Conservation (phyloP, 1,140 invertebrate species). For the Zaprionus capensis region DNA sequence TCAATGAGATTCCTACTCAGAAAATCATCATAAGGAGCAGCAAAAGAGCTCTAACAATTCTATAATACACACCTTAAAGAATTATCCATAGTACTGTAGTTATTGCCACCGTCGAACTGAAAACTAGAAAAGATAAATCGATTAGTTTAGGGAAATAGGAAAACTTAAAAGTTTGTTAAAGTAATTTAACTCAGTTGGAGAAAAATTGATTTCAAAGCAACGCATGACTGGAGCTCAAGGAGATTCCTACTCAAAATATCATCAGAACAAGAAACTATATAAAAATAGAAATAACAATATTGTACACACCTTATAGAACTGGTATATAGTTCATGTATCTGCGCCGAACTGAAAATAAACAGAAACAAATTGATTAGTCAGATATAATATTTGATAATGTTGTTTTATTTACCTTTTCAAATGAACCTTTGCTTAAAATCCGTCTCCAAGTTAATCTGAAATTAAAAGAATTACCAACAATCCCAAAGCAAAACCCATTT, state of each 20-base stretch:
- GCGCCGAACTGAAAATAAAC: background rate
- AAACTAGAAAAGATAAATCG: conserved; percentile 21
- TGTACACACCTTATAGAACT: conserved; percentile 42
- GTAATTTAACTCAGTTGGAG: conserved; percentile 29
- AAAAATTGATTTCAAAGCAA: conserved; percentile 76
- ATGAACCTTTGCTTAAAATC: too few species aligned
- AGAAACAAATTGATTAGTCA: background rate
- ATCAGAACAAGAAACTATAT: conserved; percentile 41
- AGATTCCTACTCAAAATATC: conserved; percentile 86
- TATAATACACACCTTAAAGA: conserved; percentile 52
- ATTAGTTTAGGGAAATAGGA: conserved; percentile 24
- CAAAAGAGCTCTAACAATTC: background rate
- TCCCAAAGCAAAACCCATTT: conserved; percentile 29
- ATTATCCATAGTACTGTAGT: background rate
- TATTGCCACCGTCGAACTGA: conserved; percentile 1
- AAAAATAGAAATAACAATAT: background rate
- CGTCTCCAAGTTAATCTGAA: conserved; percentile 29
- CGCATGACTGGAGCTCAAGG: conserved; percentile 85
- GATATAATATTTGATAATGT: background rate
- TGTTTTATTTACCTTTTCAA: conserved; percentile 32
- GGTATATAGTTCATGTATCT: background rate
- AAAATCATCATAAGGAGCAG: conserved; percentile 62
- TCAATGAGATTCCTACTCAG: conserved; percentile 88
- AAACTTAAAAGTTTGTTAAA: background rate
- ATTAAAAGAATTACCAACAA: conserved; percentile 30